Evolutionary conservation across 2,797 vertebrate species (phyloP), one percentile per base, ranked within the genome.

Genomic region (Lithobates sylvaticus): DNA sequence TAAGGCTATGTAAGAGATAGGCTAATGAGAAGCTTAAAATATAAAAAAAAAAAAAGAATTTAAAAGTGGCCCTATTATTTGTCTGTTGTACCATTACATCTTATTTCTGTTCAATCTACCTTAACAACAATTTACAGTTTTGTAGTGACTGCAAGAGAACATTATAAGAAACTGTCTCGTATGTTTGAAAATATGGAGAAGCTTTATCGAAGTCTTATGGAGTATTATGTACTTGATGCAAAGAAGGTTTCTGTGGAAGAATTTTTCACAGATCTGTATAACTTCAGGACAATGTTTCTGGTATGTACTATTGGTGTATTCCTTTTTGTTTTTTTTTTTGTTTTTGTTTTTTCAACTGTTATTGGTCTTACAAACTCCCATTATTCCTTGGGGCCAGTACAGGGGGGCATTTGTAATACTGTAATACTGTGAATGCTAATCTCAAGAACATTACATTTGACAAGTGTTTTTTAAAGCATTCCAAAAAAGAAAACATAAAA

Each of bases 171-270:
- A 88, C 94, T 99, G 90, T 92, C 93, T 65, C 92, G 93, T 85
- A 96, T 98, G 93, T 96, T 97, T 82, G 89, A 93, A 89, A 99
- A 95, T 88, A 99, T 99, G 97, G 95, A 95, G 88, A 95, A 94
- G 0, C 92, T 96, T 9, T 98, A 96, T 92, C 95, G 95, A 88
- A 97, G 94, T 4, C 65, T 97, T 86, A 93, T 99, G 94, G 91
- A 91, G 34, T 99, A 96, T 92, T 99, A 96, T 69, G 95, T 96
- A 3, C 81, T 98, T 16, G 97, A 99, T 90, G 88, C 95, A 76
- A 99, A 98, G 95, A 99, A 99, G 91, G 96, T 97, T 16, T 98
- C 97, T 0, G 94, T 98, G 86, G 97, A 99, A 88, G 98, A 99
- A 85, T 94, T 99, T 85, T 97, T 99, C 88, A 97, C 93, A 0